phyloP scores from a whole-genome alignment of 2,797 vertebrate genomes.

The Megaceryle alcyon region DNA sequence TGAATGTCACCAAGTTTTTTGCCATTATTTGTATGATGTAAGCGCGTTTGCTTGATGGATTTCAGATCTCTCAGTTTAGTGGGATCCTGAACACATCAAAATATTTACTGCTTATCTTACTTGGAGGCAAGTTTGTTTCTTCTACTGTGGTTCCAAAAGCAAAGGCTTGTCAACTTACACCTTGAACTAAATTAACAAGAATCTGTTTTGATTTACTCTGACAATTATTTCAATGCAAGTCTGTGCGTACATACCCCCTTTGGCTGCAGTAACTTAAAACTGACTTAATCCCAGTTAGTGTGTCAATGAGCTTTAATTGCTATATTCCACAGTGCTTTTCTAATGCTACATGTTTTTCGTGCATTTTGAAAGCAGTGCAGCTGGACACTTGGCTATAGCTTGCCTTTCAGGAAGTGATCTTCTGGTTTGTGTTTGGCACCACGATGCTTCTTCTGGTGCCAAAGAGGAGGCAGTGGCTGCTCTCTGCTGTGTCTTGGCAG shows the following conservation, averaged over 20 bases:
- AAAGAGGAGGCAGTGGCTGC: not conserved
- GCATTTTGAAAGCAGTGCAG: constrained; percentile 11
- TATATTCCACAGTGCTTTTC: not conserved
- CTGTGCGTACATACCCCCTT: not conserved
- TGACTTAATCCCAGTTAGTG: not conserved
- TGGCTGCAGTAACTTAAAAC: not conserved
- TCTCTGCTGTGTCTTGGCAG: not conserved
- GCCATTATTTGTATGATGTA: constrained; percentile 4
- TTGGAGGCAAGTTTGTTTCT: not conserved
- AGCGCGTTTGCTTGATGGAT: constrained; percentile 1
- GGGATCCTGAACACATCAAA: not conserved
- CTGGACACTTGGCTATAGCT: constrained; percentile 18
- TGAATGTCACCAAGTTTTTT: not conserved
- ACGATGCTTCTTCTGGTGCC: not conserved
- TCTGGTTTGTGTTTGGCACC: constrained; percentile 23
- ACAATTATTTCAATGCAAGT: not conserved
- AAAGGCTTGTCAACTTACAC: not conserved
- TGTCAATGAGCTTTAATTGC: not conserved
- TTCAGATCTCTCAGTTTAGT: not conserved
- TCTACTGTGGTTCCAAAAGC: not conserved
- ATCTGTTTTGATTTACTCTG: not conserved
- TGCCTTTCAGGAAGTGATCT: not conserved
- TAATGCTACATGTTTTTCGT: not conserved
- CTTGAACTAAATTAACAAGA: not conserved
- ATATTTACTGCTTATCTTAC: not conserved